Evolutionary conservation across 1,140 invertebrate genomes (phyloP).

Genomic region (Ceratina japonica): DNA sequence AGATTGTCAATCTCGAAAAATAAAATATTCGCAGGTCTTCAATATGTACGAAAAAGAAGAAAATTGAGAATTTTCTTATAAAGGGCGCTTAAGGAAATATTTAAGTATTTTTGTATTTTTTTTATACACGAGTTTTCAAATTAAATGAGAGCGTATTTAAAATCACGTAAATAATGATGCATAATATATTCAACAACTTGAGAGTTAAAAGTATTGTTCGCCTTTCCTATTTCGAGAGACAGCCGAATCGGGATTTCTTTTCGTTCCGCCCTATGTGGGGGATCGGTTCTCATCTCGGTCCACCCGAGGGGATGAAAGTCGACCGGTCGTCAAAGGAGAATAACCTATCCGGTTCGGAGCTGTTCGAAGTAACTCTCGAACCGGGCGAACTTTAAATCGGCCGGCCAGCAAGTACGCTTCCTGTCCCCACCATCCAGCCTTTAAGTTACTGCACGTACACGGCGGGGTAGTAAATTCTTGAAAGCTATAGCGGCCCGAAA

Average conservation of each 20-base stretch:
- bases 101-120: no score
- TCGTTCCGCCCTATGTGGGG: no score
- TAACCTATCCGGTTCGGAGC: slow-evolving; percentile 17
- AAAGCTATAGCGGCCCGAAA: slow-evolving; percentile 55
- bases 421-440: neutral
- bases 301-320: neutral
- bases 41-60: no score
- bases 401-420: slow-evolving; percentile 28
- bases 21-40: neutral
- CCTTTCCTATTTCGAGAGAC: neutral
- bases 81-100: no score
- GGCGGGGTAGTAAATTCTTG: slow-evolving; percentile 60
- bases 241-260: no score
- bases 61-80: no score
- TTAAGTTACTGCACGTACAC: slow-evolving; percentile 59
- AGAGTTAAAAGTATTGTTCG: no score
- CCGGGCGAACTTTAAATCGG: slow-evolving; percentile 58
- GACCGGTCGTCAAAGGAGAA: slow-evolving; percentile 13
- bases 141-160: no score
- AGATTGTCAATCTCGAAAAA: slow-evolving; percentile 43
- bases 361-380: slow-evolving; percentile 40
- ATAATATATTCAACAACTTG: no score
- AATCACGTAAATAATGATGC: no score
- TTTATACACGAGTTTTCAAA: no score
- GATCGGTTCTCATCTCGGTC: slow-evolving; percentile 24